Evolutionary conservation across 2,797 vertebrate species (phyloP).

Genomic region (Xenops minutus): DNA sequence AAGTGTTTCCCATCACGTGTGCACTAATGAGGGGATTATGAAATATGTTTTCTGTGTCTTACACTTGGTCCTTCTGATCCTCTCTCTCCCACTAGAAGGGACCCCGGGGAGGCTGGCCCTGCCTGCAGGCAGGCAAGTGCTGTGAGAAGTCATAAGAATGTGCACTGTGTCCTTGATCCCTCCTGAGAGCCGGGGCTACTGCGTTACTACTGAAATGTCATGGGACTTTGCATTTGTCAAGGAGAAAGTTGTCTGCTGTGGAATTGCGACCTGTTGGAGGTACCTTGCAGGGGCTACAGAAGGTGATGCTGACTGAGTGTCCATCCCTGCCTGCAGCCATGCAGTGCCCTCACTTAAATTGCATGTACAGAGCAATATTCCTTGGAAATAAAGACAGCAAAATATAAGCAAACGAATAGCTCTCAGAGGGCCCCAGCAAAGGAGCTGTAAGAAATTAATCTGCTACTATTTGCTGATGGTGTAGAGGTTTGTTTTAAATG

Average conservation of each 20-base stretch:
- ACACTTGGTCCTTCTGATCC: neutral
- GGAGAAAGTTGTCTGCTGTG: neutral
- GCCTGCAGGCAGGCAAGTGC: neutral
- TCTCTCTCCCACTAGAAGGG: neutral
- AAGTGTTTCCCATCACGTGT: neutral
- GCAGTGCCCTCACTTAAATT: neutral
- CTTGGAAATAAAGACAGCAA: neutral
- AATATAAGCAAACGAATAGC: neutral
- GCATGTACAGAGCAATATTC: accelerated
- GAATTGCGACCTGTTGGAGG: accelerated
- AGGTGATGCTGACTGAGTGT: neutral
- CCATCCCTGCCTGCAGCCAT: neutral
- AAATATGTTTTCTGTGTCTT: neutral
- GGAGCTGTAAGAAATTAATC: neutral
- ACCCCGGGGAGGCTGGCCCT: neutral
- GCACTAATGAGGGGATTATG: neutral
- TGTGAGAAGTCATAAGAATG: neutral
- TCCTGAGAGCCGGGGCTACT: neutral
- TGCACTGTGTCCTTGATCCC: neutral
- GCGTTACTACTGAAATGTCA: accelerated
- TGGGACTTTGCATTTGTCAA: accelerated
- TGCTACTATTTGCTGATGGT: neutral
- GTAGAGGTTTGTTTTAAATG: neutral
- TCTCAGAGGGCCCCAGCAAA: neutral
- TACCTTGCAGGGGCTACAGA: neutral